A percentile compares a stretch with the other conserved stretches of the same genome.
Conservation (phyloP, 2,113 vertebrate genomes). For the Nasalis larvatus region DNA sequence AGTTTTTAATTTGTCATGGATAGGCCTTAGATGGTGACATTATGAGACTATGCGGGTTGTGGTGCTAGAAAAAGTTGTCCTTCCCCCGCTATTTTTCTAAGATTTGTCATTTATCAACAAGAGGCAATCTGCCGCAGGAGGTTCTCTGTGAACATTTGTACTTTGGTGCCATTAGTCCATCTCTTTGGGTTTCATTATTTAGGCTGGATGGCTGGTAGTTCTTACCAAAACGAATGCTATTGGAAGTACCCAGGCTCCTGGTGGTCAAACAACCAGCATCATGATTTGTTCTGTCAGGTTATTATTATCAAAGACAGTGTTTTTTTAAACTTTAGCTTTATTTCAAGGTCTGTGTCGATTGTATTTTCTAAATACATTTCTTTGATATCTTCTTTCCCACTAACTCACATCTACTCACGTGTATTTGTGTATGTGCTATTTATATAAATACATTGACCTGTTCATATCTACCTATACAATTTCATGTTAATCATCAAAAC, state of each 20-base stretch:
- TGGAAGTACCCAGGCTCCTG: constrained; percentile 83
- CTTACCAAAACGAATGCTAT: constrained; percentile 85
- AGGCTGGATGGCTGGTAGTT: constrained; percentile 82
- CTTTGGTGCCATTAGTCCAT: constrained; percentile 73
- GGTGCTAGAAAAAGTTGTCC: constrained; percentile 72
- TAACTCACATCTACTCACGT: neutral
- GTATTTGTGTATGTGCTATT: neutral
- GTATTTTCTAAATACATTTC: constrained; percentile 61
- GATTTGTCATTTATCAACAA: constrained; percentile 79
- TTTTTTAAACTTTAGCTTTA: constrained; percentile 73
- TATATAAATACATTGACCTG: constrained; percentile 13
- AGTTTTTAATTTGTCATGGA: constrained; percentile 77
- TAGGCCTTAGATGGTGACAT: constrained; percentile 74
- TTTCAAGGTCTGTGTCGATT: constrained; percentile 73
- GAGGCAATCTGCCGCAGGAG: constrained; percentile 71
- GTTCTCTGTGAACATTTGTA: constrained; percentile 75
- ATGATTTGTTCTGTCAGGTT: constrained; percentile 77
- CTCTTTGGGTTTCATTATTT: constrained; percentile 83
- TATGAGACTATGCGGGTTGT: constrained; percentile 65
- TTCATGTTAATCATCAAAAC: constrained; percentile 33
- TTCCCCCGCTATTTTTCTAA: constrained; percentile 77
- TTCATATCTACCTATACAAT: neutral
- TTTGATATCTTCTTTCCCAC: constrained; percentile 33
- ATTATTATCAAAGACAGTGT: constrained; percentile 77
- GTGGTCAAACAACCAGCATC: constrained; percentile 78